Conservation (phyloP, 23 tunicate species). For the Halocynthia roretzi region DNA sequence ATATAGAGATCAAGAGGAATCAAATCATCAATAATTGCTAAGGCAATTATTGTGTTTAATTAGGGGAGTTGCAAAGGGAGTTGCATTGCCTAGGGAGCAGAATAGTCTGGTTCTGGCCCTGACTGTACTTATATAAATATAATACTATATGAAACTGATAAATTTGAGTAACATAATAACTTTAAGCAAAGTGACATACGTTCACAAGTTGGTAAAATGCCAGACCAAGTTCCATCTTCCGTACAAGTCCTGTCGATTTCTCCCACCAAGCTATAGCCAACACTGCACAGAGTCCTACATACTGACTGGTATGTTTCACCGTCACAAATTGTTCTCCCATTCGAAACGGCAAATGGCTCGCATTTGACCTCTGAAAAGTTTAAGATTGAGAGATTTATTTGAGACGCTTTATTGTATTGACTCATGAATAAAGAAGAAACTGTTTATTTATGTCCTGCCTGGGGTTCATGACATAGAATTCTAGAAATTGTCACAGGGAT, state of each 20-base stretch:
- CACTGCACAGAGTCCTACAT: background rate
- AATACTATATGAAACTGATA: background rate
- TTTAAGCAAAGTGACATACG: background rate
- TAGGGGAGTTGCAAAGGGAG: no score
- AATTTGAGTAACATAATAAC: background rate
- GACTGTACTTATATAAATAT: background rate
- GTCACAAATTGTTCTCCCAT: background rate
- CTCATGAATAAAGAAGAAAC: no score
- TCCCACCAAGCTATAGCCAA: background rate
- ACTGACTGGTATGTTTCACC: background rate
- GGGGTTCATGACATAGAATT: no score
- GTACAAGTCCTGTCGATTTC: background rate
- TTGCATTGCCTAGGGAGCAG: no score
- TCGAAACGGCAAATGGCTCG: background rate
- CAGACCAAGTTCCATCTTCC: constrained; percentile 19
- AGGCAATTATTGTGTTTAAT: no score
- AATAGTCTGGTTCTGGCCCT: no score
- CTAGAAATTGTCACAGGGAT: no score
- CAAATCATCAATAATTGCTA: no score
- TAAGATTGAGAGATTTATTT: no score
- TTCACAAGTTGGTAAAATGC: constrained; percentile 1
- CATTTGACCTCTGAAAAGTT: background rate
- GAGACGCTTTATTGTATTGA: no score
- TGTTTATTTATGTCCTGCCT: no score
- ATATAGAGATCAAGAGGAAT: no score